Conservation (phyloP, 2,113 vertebrate species). For the Apus apus region DNA sequence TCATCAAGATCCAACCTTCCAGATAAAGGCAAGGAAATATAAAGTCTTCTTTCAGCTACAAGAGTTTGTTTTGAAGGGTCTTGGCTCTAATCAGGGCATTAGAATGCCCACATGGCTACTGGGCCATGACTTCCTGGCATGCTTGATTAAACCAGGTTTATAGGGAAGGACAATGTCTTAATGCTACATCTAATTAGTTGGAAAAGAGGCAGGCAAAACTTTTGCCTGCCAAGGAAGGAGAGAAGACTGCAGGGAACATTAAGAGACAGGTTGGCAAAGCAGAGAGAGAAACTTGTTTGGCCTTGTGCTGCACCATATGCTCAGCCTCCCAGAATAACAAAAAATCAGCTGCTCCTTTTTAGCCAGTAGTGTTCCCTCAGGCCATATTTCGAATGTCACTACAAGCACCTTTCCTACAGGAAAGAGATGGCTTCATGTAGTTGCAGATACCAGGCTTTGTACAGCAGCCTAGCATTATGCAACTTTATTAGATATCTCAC, state of each 20-base stretch:
- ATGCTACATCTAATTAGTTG: background rate
- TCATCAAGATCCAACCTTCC: background rate
- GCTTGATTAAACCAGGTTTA: background rate
- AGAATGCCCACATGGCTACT: background rate
- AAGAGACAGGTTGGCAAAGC: constrained; percentile 7
- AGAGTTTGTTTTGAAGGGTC: background rate
- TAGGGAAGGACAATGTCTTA: background rate
- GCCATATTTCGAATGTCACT: constrained; percentile 13
- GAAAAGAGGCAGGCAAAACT: background rate
- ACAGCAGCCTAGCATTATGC: background rate
- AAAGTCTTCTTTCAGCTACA: background rate
- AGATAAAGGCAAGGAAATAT: background rate
- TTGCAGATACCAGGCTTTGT: background rate
- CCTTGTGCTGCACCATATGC: constrained; percentile 45
- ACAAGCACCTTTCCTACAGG: background rate
- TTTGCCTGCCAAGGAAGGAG: background rate
- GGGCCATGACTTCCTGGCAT: background rate
- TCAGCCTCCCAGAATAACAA: constrained; percentile 43
- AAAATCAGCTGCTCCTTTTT: constrained; percentile 43
- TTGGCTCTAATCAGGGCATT: background rate
- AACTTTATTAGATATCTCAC: background rate
- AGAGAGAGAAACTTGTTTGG: background rate
- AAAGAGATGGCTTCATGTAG: background rate
- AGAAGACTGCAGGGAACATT: background rate
- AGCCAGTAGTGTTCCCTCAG: background rate